Base-by-base conservation (phyloP, 2,888 invertebrate species). In the Apoderus coryli region DNA sequence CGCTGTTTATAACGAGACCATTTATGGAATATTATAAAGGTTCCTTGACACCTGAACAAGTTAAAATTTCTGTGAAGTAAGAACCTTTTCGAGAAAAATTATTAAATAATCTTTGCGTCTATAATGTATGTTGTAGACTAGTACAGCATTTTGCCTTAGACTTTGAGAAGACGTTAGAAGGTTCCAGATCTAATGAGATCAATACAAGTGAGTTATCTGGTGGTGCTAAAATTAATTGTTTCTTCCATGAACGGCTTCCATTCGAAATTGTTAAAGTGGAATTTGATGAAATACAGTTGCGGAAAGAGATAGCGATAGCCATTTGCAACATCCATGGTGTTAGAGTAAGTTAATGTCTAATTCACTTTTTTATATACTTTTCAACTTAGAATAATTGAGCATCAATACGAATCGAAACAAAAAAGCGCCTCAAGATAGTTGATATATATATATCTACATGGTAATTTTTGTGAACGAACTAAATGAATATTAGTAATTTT, bases 181-280 rank as follows among this genome's bases (percentile, higher is more conserved):
- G 98, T 33, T 86, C 90, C 4, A 92, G 93, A 33, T 89, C 90
- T 2, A 89, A 92, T 29, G 78, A 86, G 57, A 93, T 99, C 46
- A 95, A 92, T 60, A 96, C 96, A 24, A 85, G 77, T 58, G 96
- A 98, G 59, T 64, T 99, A 36, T 93, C 93, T 4, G 98, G 98
- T 37, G 98, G 98, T 60, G 98, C 98, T 43, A 90, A 93, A 63
- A 99, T 99, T 52, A 98, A 98, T 62, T 73, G 96, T 46, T 70
- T 99, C 48, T 99, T 99, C 67, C 96, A 98, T 60, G 98, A 99
- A 64, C 70, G 98, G 49, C 93, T 99, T 60, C 98, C 98, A 13
- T 98, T 96, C 62, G 98, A 95, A 64, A 88, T 95, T 48, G 93
- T 95, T 43, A 93, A 93, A 68, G 98, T 96, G 92, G 93, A 96